These are phyloP conservation scores for Octopus bimaculoides DNA, from an alignment of 1,140 invertebrate genomes.

Conservation along the genomic window DNA sequence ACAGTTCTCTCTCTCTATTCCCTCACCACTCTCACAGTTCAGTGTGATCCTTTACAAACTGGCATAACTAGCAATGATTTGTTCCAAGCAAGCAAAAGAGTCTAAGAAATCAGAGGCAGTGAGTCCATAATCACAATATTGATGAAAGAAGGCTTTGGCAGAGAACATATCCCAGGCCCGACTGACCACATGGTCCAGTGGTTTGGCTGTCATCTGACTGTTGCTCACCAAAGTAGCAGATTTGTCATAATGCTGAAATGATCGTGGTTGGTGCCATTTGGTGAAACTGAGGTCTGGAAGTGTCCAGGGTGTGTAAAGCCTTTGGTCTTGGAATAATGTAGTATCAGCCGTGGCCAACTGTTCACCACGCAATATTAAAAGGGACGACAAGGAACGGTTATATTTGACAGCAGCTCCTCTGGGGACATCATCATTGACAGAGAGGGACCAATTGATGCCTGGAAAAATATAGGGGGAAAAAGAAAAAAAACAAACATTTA, in stretches of 20 bases:
- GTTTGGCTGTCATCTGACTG: constrained; percentile 37
- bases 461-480: constrained; percentile 17
- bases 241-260: constrained; percentile 53
- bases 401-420: constrained; percentile 25
- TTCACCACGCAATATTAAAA: constrained; percentile 49
- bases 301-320: constrained; percentile 48
- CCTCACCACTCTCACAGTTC: too few relatives aligned
- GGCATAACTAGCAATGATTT: constrained; percentile 52
- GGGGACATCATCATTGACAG: constrained; percentile 30
- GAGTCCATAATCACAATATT: constrained; percentile 53
- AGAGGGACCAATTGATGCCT: constrained; percentile 55
- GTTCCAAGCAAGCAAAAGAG: constrained; percentile 54
- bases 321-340: constrained; percentile 39
- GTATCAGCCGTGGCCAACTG: constrained; percentile 35
- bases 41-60: constrained; percentile 33
- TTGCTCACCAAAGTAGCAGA: constrained; percentile 51
- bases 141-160: constrained; percentile 55
- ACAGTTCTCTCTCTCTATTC: too few relatives aligned
- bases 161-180: constrained; percentile 58
- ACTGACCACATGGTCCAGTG: constrained; percentile 45
- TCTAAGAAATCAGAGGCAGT: constrained; percentile 55
- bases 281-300: constrained; percentile 30
- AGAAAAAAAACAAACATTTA: not conserved
- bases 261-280: constrained; percentile 34
- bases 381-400: constrained; percentile 46